phyloP scores from a whole-genome alignment of 2,113 vertebrate species.

The Pithys albifrons region DNA sequence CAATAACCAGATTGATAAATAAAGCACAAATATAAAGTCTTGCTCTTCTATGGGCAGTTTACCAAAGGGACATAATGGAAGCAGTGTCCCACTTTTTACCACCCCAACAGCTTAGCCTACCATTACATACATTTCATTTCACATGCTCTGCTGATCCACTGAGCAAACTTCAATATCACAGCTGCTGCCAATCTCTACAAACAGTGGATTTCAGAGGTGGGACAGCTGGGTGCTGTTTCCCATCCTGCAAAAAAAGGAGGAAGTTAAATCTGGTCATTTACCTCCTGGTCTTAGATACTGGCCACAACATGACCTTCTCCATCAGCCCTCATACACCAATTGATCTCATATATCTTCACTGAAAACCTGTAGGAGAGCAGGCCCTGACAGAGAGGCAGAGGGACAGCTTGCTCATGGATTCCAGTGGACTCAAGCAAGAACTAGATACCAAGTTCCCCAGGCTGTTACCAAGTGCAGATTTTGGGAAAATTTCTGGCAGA shows the following conservation, averaged over 20 bases:
- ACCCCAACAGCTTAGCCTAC: background rate
- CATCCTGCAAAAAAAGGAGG: background rate
- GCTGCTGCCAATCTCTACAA: background rate
- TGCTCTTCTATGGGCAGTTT: background rate
- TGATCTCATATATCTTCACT: background rate
- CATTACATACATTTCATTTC: background rate
- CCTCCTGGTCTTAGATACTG: background rate
- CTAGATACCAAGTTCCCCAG: background rate
- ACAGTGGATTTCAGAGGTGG: background rate
- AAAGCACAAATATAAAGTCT: background rate
- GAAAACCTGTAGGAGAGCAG: background rate
- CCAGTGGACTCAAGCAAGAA: background rate
- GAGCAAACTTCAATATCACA: background rate
- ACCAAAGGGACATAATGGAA: background rate
- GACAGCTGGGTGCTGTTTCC: background rate
- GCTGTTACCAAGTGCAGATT: background rate
- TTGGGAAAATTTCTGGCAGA: background rate
- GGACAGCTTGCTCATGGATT: background rate
- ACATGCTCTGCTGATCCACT: background rate
- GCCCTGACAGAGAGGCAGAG: background rate
- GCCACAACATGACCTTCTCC: background rate
- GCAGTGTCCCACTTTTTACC: background rate
- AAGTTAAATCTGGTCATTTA: background rate
- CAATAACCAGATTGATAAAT: background rate
- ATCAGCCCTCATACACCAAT: background rate